Evolutionary conservation across 2,888 invertebrate genomes (phyloP).

Genomic region (Drosophila koepferae): DNA sequence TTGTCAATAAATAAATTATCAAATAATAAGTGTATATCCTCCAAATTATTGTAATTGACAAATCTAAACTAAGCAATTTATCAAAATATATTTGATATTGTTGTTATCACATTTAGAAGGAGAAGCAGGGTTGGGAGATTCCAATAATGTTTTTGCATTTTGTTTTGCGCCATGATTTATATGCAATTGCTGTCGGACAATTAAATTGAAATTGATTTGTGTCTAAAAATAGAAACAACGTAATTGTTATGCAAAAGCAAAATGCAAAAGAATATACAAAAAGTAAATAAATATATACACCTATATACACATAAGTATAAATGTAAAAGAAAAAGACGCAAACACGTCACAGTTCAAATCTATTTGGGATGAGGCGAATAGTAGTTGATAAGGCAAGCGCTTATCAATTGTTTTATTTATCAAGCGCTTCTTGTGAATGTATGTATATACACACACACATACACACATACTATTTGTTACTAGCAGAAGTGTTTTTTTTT

Average conservation of each 20-base stretch:
- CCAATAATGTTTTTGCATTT: slow-evolving; percentile 6
- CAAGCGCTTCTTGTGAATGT: slow-evolving; percentile 3
- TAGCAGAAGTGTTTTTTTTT: slow-evolving; percentile 24
- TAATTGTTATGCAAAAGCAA: slow-evolving; percentile 44
- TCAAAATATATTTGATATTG: background rate
- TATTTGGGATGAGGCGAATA: slow-evolving; percentile 10
- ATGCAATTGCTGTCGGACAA: slow-evolving; percentile 50
- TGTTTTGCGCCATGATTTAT: slow-evolving; percentile 29
- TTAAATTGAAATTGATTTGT: slow-evolving; percentile 70
- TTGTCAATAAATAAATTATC: no score
- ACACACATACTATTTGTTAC: background rate
- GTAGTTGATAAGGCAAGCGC: slow-evolving; percentile 19
- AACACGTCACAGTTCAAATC: slow-evolving; percentile 19
- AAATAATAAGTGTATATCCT: background rate
- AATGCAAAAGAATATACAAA: slow-evolving; percentile 1
- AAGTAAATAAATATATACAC: no score
- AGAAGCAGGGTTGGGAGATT: background rate
- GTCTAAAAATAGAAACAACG: slow-evolving; percentile 64
- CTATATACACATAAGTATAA: background rate
- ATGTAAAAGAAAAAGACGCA: slow-evolving; percentile 1
- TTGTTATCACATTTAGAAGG: background rate
- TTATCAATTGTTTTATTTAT: slow-evolving; percentile 33
- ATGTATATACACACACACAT: background rate
- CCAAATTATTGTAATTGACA: background rate
- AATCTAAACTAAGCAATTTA: slow-evolving; percentile 3